These are phyloP conservation scores for Panthera leo DNA, from an alignment of 2,113 vertebrate genomes.

Conservation along the genomic window DNA sequence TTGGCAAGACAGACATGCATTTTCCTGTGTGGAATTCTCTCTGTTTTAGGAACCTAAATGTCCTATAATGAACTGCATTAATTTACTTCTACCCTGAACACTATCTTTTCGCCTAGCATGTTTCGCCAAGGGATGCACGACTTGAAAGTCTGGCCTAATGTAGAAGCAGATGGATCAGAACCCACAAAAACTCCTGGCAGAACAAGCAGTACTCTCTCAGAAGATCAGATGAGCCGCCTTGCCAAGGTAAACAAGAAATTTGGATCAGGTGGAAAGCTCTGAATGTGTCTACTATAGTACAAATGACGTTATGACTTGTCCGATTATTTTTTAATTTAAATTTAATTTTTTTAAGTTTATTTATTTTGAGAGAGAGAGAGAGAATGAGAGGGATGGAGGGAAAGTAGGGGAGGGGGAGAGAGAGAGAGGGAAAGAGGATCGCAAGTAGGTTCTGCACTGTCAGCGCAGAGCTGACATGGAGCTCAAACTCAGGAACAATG, in stretches of 20 bases:
- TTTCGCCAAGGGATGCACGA: constrained; percentile 99
- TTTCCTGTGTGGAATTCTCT: constrained; percentile 56
- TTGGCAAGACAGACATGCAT: background rate
- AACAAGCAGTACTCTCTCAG: constrained; percentile 94
- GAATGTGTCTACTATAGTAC: background rate
- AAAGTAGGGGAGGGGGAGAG: too few species aligned
- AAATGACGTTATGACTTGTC: background rate
- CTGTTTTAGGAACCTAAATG: constrained; percentile 42
- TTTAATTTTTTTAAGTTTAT: background rate
- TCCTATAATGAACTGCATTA: constrained; percentile 32
- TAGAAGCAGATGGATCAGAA: constrained; percentile 95
- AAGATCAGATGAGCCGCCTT: constrained; percentile 98
- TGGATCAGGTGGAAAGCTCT: background rate
- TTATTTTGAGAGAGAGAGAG: too few species aligned
- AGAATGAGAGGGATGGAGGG: too few species aligned
- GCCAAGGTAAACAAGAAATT: constrained; percentile 91
- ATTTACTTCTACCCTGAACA: constrained; percentile 43
- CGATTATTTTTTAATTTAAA: background rate
- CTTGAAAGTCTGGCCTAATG: constrained; percentile 97
- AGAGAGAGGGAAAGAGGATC: too few species aligned
- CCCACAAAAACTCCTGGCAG: constrained; percentile 95
- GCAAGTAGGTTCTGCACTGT: too few species aligned
- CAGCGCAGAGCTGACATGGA: too few species aligned
- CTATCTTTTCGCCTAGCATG: constrained; percentile 87
- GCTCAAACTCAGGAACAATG: too few species aligned